phyloP scores from a whole-genome alignment of 2,797 vertebrate species.

The Discoglossus pictus region DNA sequence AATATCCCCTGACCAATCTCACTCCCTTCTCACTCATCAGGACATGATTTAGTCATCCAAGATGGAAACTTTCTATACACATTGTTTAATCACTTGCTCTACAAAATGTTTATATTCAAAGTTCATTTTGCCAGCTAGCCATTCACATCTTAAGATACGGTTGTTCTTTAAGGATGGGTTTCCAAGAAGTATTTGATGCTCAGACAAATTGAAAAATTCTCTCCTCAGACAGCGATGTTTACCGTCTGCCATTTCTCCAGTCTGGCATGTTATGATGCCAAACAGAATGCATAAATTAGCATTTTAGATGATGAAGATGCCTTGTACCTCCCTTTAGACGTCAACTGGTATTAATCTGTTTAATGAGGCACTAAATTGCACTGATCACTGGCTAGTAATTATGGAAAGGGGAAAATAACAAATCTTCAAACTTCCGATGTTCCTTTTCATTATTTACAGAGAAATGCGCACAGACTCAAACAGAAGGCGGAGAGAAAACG shows the following conservation, averaged over 20 bases:
- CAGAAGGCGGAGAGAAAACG: too few relatives aligned
- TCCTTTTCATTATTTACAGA: background rate
- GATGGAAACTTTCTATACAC: too few relatives aligned
- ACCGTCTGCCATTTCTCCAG: background rate
- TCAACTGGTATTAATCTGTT: slow-evolving; percentile 48
- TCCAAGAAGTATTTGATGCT: background rate
- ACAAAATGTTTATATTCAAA: too few relatives aligned
- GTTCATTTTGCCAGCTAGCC: too few relatives aligned
- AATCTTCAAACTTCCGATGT: slow-evolving; percentile 5
- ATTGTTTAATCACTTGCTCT: too few relatives aligned
- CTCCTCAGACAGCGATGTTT: background rate
- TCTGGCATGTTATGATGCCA: slow-evolving; percentile 2
- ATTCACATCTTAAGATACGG: too few relatives aligned
- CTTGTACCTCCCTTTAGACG: slow-evolving; percentile 23
- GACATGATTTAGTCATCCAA: too few relatives aligned
- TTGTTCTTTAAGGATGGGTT: too few relatives aligned
- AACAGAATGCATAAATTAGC: slow-evolving; percentile 39
- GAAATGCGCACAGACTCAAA: background rate
- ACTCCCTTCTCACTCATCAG: too few relatives aligned
- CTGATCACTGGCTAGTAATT: slow-evolving; percentile 28
- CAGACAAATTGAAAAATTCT: background rate
- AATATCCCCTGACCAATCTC: too few relatives aligned
- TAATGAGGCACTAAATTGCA: slow-evolving; percentile 39
- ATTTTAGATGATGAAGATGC: slow-evolving; percentile 31
- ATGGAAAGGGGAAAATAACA: slow-evolving; percentile 10